Base-by-base conservation (phyloP, 2,797 vertebrate species). In the Neosilurus hyrtlii region DNA sequence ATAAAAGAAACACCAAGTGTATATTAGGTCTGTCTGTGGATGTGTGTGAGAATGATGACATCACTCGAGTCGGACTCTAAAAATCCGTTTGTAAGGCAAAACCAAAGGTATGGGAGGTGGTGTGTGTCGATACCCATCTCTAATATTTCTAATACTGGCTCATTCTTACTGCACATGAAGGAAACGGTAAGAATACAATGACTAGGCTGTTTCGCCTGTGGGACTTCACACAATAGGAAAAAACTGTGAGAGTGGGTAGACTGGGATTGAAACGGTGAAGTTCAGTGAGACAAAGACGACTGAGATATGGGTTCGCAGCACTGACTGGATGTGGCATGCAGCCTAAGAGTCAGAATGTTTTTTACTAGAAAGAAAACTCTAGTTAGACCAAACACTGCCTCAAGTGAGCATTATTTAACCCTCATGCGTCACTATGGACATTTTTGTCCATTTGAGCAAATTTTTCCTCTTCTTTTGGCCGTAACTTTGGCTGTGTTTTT, bases 1-100 rank as follows among this genome's bases (percentile, higher is more conserved):
- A 70, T 62, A 9, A 61, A 20, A 24, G 37, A 35, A 20, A 62
- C 18, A n/a, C 14, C 2, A 20, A 37, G 59, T 77, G 74, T 76
- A 62, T 51, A 57, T 66, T 24, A 56, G 59, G 70, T 81, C 59
- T 67, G 61, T 77, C 63, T 43, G 52, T 62, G 14, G 8, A 2
- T 1, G 49, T 54, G 26, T 54, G n/a, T 57, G 35, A 2, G 4
- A 7, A 57, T 35, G 54, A 74, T 85, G 89, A 86, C 87, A 85
- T 80, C 81, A 86, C 67, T 49, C 75, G 49, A 85, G 84, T 86
- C 66, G 43, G 65, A 84, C 79, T 79, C 63, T 62, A 80, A 74
- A 74, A 56, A 72, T 70, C 37, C 67, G 1, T 3, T 11, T 11
- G 3, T 43, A 43, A 43, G 66, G 66, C 2, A 72, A 24, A 71